Percentiles rank a stretch among this genome's conserved stretches.
These are phyloP conservation scores for Tetramorium simillimum DNA, from an alignment of 1,140 invertebrate genomes.

Conservation along the genomic window DNA sequence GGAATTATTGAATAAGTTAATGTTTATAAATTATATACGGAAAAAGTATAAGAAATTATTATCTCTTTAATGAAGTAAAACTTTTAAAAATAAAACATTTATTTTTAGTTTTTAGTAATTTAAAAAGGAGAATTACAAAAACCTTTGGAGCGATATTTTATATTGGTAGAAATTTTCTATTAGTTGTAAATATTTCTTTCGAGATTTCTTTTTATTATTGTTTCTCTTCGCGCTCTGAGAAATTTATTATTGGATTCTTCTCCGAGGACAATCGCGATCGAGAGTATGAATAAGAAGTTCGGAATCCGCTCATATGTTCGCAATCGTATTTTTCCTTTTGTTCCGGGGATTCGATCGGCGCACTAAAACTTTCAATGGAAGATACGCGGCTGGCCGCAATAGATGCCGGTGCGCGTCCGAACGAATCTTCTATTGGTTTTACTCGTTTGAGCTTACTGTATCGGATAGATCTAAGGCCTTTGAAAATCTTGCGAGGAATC, in stretches of 20 bases:
- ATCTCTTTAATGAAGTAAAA: neutral
- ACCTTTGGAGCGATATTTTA: neutral
- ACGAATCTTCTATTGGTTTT: conserved; percentile 49
- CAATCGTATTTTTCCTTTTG: conserved; percentile 42
- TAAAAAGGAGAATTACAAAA: neutral
- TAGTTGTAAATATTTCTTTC: conserved; percentile 19
- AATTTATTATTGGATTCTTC: conserved; percentile 43
- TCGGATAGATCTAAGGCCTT: conserved; percentile 12
- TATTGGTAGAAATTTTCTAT: conserved; percentile 6
- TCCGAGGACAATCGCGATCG: conserved; percentile 32
- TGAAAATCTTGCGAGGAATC: conserved; percentile 47
- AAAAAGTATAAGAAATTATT: neutral
- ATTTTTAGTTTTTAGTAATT: neutral
- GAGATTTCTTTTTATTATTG: conserved; percentile 5
- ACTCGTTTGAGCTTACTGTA: conserved; percentile 43
- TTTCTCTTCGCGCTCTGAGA: conserved; percentile 13
- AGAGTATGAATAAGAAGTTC: conserved; percentile 51
- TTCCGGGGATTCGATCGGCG: conserved; percentile 28
- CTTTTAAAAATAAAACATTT: neutral
- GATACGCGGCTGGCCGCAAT: conserved; percentile 17
- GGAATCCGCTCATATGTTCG: conserved; percentile 45
- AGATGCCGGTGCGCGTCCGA: conserved; percentile 27
- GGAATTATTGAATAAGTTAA: neutral
- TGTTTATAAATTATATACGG: neutral
- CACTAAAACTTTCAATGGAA: conserved; percentile 50